Conservation (phyloP, 1,140 invertebrate genomes). For the Formica exsecta region DNA sequence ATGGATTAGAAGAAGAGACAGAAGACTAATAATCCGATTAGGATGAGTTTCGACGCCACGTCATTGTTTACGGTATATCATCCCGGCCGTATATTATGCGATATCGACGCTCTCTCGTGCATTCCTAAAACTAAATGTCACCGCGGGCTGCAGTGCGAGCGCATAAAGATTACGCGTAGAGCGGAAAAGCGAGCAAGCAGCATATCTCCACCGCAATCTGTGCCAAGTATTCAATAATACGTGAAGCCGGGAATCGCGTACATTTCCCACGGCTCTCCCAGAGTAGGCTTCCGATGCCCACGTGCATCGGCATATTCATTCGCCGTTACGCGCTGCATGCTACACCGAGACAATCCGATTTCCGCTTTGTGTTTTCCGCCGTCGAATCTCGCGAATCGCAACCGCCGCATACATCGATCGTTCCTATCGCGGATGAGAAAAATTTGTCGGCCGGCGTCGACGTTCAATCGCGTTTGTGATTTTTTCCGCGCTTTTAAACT, state of each 20-base stretch:
- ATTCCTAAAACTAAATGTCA: slow-evolving; percentile 70
- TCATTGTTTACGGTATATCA: slow-evolving; percentile 42
- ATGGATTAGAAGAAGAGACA: slow-evolving; percentile 6
- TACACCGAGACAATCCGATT: background rate
- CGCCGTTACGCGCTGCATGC: background rate
- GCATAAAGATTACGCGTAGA: slow-evolving; percentile 66
- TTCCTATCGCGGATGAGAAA: background rate
- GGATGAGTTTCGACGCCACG: slow-evolving; percentile 38
- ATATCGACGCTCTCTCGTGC: slow-evolving; percentile 43
- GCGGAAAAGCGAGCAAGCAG: slow-evolving; percentile 56
- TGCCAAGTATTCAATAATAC: slow-evolving; percentile 68
- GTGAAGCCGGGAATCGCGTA: slow-evolving; percentile 29
- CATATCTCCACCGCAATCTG: slow-evolving; percentile 45
- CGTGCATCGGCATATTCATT: slow-evolving; percentile 55
- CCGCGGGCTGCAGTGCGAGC: slow-evolving; percentile 26
- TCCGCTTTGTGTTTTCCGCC: slow-evolving; percentile 37
- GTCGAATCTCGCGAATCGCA: slow-evolving; percentile 31
- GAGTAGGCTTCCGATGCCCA: background rate
- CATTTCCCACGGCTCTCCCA: slow-evolving; percentile 66
- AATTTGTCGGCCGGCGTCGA: slow-evolving; percentile 43
- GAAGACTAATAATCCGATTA: slow-evolving; percentile 54
- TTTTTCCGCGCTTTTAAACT: slow-evolving; percentile 67
- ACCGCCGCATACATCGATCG: slow-evolving; percentile 49
- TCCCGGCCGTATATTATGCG: slow-evolving; percentile 33
- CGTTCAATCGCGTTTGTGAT: slow-evolving; percentile 68